Conservation (phyloP, 2,888 invertebrate genomes). For the Helleia helle region DNA sequence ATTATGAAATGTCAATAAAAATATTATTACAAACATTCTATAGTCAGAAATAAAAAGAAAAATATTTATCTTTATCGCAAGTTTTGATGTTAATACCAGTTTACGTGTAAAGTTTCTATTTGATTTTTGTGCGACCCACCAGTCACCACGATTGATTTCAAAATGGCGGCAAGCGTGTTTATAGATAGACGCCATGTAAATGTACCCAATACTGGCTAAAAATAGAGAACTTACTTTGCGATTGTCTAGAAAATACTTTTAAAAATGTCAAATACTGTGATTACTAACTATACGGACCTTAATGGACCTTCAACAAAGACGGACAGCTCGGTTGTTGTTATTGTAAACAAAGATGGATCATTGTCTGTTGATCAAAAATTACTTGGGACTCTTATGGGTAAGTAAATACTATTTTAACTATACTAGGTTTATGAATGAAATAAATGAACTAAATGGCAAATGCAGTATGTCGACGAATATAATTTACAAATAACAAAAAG, state of each 20-base stretch:
- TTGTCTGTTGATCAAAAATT: conserved; percentile 87
- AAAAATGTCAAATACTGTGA: conserved; percentile 72
- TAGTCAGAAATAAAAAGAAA: conserved; percentile 2
- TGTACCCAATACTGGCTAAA: conserved; percentile 50
- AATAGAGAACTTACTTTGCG: conserved; percentile 54
- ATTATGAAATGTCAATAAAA: conserved; percentile 2
- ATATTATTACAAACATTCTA: not conserved
- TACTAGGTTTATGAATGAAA: not conserved
- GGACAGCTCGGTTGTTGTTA: conserved; percentile 85
- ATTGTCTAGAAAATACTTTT: conserved; percentile 41
- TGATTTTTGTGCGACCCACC: conserved; percentile 15
- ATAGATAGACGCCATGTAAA: conserved; percentile 61
- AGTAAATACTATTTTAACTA: conserved; percentile 31
- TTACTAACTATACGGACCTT: conserved; percentile 68
- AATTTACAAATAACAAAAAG: too few relatives aligned
- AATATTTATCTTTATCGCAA: not conserved
- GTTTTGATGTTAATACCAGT: not conserved
- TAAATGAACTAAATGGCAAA: too few relatives aligned
- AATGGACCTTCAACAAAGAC: conserved; percentile 69
- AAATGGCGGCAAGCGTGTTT: conserved; percentile 66
- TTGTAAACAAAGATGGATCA: conserved; percentile 90
- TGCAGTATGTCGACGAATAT: too few relatives aligned
- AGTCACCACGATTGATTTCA: conserved; percentile 37
- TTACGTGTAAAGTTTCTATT: conserved; percentile 11
- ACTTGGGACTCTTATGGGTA: conserved; percentile 86